Evolutionary conservation across 2,113 vertebrate species (phyloP).

Genomic region (Lepus americanus): DNA sequence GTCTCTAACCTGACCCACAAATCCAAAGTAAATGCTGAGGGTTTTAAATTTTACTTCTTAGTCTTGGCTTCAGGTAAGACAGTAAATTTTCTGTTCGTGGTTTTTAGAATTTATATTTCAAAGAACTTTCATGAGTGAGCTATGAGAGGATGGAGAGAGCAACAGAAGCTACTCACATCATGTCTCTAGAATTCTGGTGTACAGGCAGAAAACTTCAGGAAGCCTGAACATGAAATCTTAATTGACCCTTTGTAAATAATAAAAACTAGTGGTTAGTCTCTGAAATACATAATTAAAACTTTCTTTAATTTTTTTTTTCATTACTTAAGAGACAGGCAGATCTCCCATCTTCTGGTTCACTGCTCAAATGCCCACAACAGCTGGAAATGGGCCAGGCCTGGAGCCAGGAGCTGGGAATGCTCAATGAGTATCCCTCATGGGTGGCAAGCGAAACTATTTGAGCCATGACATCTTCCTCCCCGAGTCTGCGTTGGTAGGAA

Average conservation of each 20-base stretch:
- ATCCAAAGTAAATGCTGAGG: background rate
- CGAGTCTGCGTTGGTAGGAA: too few relatives aligned
- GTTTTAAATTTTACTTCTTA: background rate
- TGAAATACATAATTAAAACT: background rate
- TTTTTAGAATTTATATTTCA: background rate
- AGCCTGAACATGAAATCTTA: background rate
- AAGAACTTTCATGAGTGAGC: background rate
- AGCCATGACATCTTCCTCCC: too few relatives aligned
- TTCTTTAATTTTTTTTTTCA: background rate
- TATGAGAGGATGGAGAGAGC: background rate
- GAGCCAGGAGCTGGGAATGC: too few relatives aligned
- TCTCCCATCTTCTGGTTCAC: too few relatives aligned
- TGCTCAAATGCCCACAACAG: too few relatives aligned
- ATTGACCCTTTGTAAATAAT: background rate
- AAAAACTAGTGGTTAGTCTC: background rate
- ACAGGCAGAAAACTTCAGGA: background rate
- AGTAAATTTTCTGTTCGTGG: background rate
- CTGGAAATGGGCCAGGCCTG: too few relatives aligned
- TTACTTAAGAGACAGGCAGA: too few relatives aligned
- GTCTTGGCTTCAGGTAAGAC: background rate
- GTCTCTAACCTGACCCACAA: background rate
- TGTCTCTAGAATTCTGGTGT: background rate
- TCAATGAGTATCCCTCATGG: too few relatives aligned
- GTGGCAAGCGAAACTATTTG: too few relatives aligned
- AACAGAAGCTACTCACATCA: background rate